Base-by-base conservation (phyloP, 2,797 vertebrate genomes). In the Argyrosomus regius region DNA sequence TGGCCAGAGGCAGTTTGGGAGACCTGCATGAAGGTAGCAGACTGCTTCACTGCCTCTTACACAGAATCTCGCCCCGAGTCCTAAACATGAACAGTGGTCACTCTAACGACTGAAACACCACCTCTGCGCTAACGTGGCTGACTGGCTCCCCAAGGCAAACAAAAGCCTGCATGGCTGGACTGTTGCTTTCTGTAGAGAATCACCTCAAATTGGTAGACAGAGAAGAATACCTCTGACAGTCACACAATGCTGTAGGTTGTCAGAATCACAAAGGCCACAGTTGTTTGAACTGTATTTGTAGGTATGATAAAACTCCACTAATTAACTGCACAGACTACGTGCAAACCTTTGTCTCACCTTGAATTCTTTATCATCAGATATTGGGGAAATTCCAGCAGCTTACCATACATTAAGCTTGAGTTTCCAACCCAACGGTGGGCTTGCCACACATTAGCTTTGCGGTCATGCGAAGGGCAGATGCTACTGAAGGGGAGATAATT, bases 401-500 rank as follows among this genome's bases (percentile, higher is more conserved):
- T 87, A 83, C 77, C 86, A 90, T 90, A 90, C 78, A 91, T 88
- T 90, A 78, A 87, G 82, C 68, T 72, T 72, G 72, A 72, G 85
- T 93, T 93, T 91, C 75, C 62, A 86, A 84, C 77, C 83, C 84
- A 82, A 82, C 53, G 67, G 87, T 90, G 91, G 91, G 84, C 89
- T 91, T 89, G 87, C 88, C 88, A 92, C 91, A 91, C 89, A 92
- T 92, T 87, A 89, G 84, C 91, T 87, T 88, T 88, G 89, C 92
- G 94, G 95, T 95, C 94, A 92, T 88, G 77, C 71, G 90, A 95
- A 96, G 94, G 94, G 93, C 93, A 95, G 92, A 94, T 94, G 94
- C 91, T 94, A 94, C 93, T 95, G 93, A 93, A 93, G 91, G 93
- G 88, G 90, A 93, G 93, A 93, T 95, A 95, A 96, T 95, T 95